phyloP scores from a whole-genome alignment of 2,797 vertebrate genomes.

The Dendrocincla fuliginosa region DNA sequence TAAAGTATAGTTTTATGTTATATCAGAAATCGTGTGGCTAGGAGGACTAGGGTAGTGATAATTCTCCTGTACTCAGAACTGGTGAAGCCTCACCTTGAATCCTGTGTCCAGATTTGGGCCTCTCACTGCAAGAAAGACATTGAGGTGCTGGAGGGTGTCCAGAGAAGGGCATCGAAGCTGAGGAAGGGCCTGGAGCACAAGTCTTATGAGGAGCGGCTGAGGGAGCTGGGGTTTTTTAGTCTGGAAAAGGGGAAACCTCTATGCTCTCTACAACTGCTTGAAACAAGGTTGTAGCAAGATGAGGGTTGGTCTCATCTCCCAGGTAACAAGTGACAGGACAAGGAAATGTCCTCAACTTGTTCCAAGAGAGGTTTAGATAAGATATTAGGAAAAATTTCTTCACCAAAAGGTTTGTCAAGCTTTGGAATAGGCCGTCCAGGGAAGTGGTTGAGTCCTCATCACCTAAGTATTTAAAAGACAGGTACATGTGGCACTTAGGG shows the following conservation, averaged over 20 bases:
- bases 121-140: background rate
- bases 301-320: background rate
- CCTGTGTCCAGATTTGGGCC: background rate
- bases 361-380: background rate
- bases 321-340: background rate
- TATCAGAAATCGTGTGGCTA: background rate
- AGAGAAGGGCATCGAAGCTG: background rate
- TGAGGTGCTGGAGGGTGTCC: background rate
- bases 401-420: background rate
- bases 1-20: background rate
- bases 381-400: background rate
- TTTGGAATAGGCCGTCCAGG: background rate
- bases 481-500: too few species aligned
- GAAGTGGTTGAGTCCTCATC: background rate
- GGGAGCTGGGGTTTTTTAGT: background rate
- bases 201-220: rapidly evolving
- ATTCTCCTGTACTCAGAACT: too few species aligned
- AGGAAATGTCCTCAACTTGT: background rate
- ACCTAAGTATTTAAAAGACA: background rate
- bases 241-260: background rate
- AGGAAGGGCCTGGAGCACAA: background rate
- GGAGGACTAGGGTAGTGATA: background rate
- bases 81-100: background rate
- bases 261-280: background rate
- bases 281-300: background rate